A percentile compares a stretch with the other conserved stretches of the same genome.
These are phyloP conservation scores for Pterocles orientalis DNA, from an alignment of 2,113 vertebrate species.

Conservation along the genomic window DNA sequence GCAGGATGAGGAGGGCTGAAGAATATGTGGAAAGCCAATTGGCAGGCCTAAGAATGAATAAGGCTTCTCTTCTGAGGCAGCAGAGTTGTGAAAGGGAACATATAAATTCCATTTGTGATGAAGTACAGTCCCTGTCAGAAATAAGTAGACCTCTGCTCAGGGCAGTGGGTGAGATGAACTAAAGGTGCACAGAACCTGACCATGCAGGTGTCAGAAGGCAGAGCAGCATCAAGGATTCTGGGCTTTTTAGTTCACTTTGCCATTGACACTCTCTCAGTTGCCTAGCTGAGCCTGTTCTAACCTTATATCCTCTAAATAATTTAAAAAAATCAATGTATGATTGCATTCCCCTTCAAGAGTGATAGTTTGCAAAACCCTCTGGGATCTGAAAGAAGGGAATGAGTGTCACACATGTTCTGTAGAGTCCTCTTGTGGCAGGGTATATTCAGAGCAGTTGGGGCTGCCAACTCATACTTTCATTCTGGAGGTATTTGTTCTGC, in stretches of 20 bases:
- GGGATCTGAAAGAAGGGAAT: background rate
- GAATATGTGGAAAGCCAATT: background rate
- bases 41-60: background rate
- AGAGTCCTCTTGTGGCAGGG: background rate
- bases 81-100: background rate
- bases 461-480: background rate
- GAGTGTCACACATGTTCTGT: background rate
- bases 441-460: background rate
- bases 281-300: background rate
- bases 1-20: background rate
- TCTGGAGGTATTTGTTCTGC: background rate
- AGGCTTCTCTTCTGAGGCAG: background rate
- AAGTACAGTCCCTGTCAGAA: background rate
- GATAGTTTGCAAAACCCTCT: background rate
- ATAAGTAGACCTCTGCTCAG: background rate
- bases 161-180: background rate
- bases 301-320: background rate
- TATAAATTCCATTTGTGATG: background rate
- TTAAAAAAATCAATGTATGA: background rate
- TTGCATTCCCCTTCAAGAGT: background rate
- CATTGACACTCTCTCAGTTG: background rate
- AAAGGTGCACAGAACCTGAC: background rate
- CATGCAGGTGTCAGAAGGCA: background rate
- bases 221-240: background rate
- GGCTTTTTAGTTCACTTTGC: background rate